Evolutionary conservation across 2,113 vertebrate genomes (phyloP).

Genomic region (Ctenodactylus gundi): DNA sequence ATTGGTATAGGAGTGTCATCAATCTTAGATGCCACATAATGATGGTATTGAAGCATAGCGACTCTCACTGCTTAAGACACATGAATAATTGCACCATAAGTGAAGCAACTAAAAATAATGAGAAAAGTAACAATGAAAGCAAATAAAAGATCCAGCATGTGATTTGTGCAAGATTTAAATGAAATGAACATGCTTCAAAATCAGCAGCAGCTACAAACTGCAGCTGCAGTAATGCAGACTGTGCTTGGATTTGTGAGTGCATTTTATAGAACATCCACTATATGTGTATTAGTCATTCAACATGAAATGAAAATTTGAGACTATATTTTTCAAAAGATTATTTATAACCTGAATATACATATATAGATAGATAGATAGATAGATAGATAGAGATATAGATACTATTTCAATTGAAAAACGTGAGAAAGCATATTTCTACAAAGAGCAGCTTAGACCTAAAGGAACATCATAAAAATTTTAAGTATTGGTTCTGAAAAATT

Average conservation of each 20-base stretch:
- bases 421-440: not conserved
- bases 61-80: not conserved
- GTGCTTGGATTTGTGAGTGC: not conserved
- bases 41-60: not conserved
- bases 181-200: not conserved
- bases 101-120: not conserved
- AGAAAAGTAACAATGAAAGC: not conserved
- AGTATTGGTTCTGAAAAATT: not conserved
- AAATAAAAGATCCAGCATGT: not conserved
- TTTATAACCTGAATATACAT: not conserved
- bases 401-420: not conserved
- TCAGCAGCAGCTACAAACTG: not conserved
- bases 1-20: not conserved
- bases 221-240: not conserved
- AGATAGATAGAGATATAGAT: no score
- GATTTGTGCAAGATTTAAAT: not conserved
- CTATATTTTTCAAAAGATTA: not conserved
- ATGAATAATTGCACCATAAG: constrained; percentile 5
- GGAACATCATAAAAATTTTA: not conserved
- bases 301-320: not conserved
- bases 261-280: no score
- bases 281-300: not conserved
- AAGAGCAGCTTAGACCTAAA: not conserved
- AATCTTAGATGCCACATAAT: constrained; percentile 21
- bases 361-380: no score